Percentiles rank a stretch among this genome's conserved stretches.
Evolutionary conservation across 2,113 vertebrate genomes (phyloP).

Genomic region (Dolichotis patagonum): DNA sequence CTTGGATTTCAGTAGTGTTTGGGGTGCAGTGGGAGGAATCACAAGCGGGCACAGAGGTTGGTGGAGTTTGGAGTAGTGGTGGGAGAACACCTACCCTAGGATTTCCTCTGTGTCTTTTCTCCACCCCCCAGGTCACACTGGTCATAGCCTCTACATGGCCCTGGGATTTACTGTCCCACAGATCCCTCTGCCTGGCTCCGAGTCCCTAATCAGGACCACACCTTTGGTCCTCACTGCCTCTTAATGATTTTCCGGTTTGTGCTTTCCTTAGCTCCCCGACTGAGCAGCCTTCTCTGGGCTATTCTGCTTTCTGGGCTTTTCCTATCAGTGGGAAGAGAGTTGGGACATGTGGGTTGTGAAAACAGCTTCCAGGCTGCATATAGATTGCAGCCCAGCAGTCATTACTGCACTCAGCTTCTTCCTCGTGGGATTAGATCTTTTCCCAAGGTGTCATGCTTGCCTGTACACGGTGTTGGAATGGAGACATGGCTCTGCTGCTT

Average conservation of each 20-base stretch:
- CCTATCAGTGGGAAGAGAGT: neutral
- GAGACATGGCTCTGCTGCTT: neutral
- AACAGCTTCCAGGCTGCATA: neutral
- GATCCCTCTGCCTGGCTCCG: neutral
- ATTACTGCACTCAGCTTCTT: neutral
- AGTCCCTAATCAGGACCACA: neutral
- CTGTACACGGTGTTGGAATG: neutral
- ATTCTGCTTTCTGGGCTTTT: neutral
- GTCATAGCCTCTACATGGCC: neutral
- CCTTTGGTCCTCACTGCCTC: neutral
- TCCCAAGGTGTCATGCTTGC: neutral
- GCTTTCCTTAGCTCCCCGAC: neutral
- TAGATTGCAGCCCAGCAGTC: neutral
- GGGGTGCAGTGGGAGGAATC: no score
- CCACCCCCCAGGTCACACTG: neutral
- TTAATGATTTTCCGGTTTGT: neutral
- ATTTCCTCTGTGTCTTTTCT: neutral
- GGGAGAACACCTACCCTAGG: neutral
- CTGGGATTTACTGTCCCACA: neutral
- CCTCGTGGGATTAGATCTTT: neutral
- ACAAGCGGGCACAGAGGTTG: neutral
- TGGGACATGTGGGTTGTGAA: neutral
- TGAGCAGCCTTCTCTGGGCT: neutral
- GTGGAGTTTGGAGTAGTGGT: neutral
- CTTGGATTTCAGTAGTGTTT: neutral